Evolutionary conservation across 2,888 invertebrate species (phyloP).

Genomic region (Amphipyra berbera): DNA sequence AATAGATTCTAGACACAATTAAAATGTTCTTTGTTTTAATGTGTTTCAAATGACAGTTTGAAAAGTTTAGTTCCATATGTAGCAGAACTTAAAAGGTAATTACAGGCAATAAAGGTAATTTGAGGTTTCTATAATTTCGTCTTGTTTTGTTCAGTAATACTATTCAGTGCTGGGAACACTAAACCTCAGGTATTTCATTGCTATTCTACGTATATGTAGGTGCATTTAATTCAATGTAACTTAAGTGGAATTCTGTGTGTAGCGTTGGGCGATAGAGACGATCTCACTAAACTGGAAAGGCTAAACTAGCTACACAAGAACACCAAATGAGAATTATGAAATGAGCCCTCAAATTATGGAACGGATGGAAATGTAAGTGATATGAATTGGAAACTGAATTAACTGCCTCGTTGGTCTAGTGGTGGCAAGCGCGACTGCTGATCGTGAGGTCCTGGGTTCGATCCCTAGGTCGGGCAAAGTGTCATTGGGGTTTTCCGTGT

Average conservation of each 20-base stretch:
- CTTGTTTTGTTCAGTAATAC: slow-evolving; percentile 19
- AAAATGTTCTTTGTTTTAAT: slow-evolving; percentile 51
- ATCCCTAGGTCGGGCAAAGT: no score
- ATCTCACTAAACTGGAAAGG: slow-evolving; percentile 26
- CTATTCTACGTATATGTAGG: slow-evolving; percentile 13
- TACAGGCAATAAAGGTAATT: slow-evolving; percentile 46
- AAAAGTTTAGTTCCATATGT: slow-evolving; percentile 45
- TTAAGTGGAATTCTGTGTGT: slow-evolving; percentile 45
- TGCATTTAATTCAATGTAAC: slow-evolving; percentile 32
- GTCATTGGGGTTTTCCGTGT: no score
- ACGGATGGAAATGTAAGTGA: neutral
- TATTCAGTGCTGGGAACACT: slow-evolving; percentile 18
- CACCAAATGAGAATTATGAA: slow-evolving; percentile 7
- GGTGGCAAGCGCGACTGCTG: no score
- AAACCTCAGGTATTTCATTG: slow-evolving; percentile 27
- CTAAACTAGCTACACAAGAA: slow-evolving; percentile 7
- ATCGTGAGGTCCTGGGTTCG: no score
- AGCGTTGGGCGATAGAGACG: slow-evolving; percentile 24
- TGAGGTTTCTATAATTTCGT: slow-evolving; percentile 35
- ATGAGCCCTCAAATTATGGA: slow-evolving; percentile 8
- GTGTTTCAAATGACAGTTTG: slow-evolving; percentile 58
- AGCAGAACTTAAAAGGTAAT: slow-evolving; percentile 39
- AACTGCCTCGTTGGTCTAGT: no score
- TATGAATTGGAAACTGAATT: neutral
- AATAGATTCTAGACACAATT: slow-evolving; percentile 51